Percentiles rank a stretch among this genome's conserved stretches.
phyloP scores from a whole-genome alignment of 2,797 vertebrate species.

The Xenopus petersii region DNA sequence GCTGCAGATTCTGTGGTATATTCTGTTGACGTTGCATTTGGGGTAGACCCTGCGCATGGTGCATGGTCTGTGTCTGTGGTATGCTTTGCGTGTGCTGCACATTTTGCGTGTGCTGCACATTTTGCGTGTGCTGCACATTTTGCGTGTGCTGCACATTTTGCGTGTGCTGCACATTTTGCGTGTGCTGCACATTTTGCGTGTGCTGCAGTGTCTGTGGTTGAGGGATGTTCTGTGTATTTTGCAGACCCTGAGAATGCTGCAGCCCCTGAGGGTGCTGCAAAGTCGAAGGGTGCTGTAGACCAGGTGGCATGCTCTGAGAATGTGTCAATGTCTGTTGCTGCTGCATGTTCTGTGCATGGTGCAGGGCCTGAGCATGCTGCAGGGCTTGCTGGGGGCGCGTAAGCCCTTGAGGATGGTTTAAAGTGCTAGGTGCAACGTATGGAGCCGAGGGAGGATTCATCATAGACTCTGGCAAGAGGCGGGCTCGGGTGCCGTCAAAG shows the following conservation, averaged over 20 bases:
- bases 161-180: conserved; percentile 66
- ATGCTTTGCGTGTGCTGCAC: conserved; percentile 63
- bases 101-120: conserved; percentile 67
- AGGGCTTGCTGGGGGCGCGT: conserved; percentile 63
- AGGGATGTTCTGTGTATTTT: conserved; percentile 67
- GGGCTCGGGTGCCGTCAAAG: conserved; percentile 90
- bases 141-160: conserved; percentile 69
- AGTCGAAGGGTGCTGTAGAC: conserved; percentile 72
- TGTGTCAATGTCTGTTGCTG: conserved; percentile 19
- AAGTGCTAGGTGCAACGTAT: conserved; percentile 96
- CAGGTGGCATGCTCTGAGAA: conserved; percentile 49
- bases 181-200: conserved; percentile 65
- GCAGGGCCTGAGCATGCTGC: conserved; percentile 57
- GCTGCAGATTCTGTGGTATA: conserved; percentile 69
- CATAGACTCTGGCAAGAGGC: conserved; percentile 86
- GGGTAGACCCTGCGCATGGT: conserved; percentile 73
- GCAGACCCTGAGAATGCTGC: conserved; percentile 76
- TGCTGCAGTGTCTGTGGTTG: conserved; percentile 62
- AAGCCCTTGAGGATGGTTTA: conserved; percentile 86
- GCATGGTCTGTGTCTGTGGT: conserved; percentile 57
- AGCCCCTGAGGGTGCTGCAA: conserved; percentile 74
- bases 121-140: conserved; percentile 69
- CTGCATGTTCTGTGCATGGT: conserved; percentile 61
- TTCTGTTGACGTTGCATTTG: conserved; percentile 74
- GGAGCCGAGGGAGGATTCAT: conserved; percentile 87